phyloP scores from a whole-genome alignment of 1,140 invertebrate species.

The Monomorium pharaonis region DNA sequence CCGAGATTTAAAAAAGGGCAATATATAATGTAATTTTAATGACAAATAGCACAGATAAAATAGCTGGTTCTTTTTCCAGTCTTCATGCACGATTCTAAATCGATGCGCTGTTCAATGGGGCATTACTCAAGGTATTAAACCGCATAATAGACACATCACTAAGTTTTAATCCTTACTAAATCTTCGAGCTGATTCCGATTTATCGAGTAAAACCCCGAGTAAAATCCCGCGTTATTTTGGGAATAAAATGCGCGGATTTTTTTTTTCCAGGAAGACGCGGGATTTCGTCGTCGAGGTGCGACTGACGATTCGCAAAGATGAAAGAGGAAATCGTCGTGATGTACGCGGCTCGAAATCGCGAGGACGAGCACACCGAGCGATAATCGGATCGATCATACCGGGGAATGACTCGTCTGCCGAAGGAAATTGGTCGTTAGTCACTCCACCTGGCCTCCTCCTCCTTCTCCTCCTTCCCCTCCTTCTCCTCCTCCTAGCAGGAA shows the following conservation, averaged over 20 bases:
- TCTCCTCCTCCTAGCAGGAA: conserved; percentile 63
- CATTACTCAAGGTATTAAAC: background rate
- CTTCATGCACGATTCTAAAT: background rate
- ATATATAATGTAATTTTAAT: background rate
- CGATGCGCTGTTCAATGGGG: background rate
- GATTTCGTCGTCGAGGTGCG: conserved; percentile 1
- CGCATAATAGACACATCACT: conserved; percentile 14
- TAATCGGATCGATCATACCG: conserved; percentile 67
- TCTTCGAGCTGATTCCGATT: conserved; percentile 2
- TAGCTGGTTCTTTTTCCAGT: background rate
- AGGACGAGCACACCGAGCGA: conserved; percentile 47
- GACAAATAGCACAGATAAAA: background rate
- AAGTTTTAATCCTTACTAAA: conserved; percentile 13
- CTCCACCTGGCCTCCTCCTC: conserved; percentile 58
- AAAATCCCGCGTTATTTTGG: conserved; percentile 15
- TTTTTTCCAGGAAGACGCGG: background rate
- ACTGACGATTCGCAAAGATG: conserved; percentile 39
- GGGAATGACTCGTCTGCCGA: conserved; percentile 64
- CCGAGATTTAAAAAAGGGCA: background rate
- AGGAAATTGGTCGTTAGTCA: conserved; percentile 72
- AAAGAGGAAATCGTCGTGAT: conserved; percentile 32
- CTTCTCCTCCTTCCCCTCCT: too few species aligned
- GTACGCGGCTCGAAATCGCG: conserved; percentile 49
- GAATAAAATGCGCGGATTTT: background rate
- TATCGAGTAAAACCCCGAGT: conserved; percentile 1